These are phyloP conservation scores for Panonychus citri DNA, from an alignment of 1,140 invertebrate genomes.

Conservation along the genomic window DNA sequence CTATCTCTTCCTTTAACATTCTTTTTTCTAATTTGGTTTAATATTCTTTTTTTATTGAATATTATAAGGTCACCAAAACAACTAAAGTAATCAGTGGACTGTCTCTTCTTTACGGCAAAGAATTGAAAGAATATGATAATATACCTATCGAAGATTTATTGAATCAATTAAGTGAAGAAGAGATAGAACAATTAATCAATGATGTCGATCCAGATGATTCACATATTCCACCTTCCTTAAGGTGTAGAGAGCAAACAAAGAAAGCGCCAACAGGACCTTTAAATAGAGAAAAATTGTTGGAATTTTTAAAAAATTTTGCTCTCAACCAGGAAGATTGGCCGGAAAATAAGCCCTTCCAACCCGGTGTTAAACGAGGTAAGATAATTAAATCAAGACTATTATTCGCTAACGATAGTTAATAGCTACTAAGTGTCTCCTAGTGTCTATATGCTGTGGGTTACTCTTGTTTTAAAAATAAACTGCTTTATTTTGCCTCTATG, in stretches of 20 bases:
- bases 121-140: conserved; percentile 77
- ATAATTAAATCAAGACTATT: too few relatives aligned
- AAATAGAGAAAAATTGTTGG: conserved; percentile 83
- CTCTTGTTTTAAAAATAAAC: too few relatives aligned
- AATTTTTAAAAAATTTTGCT: conserved; percentile 80
- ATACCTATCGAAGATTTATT: conserved; percentile 91
- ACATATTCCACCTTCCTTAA: conserved; percentile 78
- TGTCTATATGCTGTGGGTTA: too few relatives aligned
- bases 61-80: conserved; percentile 6
- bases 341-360: conserved; percentile 73
- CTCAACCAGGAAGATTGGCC: conserved; percentile 90
- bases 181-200: conserved; percentile 86
- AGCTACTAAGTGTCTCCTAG: too few relatives aligned
- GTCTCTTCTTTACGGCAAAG: conserved; percentile 56
- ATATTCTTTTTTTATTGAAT: too few relatives aligned
- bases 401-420: too few relatives aligned
- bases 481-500: too few relatives aligned
- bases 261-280: conserved; percentile 85
- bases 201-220: conserved; percentile 98
- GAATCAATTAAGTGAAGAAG: conserved; percentile 72
- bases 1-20: too few relatives aligned
- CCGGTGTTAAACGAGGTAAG: conserved; percentile 68
- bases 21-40: too few relatives aligned
- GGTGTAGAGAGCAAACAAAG: conserved; percentile 80
- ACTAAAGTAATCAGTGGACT: conserved; percentile 4